Percentiles rank a stretch among this genome's conserved stretches.
phyloP scores from a whole-genome alignment of 2,888 invertebrate genomes.

The Chelonus formosanus region DNA sequence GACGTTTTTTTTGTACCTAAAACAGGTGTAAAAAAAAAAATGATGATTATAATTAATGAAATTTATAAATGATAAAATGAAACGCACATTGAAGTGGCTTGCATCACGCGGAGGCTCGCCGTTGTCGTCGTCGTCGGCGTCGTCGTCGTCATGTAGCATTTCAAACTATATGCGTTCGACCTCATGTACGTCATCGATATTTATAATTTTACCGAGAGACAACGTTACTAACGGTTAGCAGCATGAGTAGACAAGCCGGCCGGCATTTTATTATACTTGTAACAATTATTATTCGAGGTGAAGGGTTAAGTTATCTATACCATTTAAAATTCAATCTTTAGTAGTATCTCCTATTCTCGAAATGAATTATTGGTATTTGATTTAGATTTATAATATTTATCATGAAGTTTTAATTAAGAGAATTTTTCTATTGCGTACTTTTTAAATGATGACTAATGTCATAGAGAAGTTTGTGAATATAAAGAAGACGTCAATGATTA shows the following conservation, averaged over 20 bases:
- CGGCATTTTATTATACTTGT: conserved; percentile 15
- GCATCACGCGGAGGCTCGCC: conserved; percentile 20
- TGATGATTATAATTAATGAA: conserved; percentile 12
- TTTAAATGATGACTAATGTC: too few relatives aligned
- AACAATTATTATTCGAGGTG: too few relatives aligned
- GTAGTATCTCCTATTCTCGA: neutral
- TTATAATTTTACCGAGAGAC: conserved; percentile 27
- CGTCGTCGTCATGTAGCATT: conserved; percentile 22
- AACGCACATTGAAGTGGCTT: conserved; percentile 7
- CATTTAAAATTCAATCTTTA: neutral
- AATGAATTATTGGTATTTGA: neutral
- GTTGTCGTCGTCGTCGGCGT: conserved; percentile 13
- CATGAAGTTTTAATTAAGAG: too few relatives aligned
- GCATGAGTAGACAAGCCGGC: conserved; percentile 17
- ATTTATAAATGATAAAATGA: neutral
- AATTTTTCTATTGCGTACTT: too few relatives aligned
- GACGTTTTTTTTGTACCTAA: conserved; percentile 87
- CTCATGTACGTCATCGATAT: conserved; percentile 33
- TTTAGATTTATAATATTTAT: too few relatives aligned
- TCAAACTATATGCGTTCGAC: conserved; percentile 28
- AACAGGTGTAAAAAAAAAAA: conserved; percentile 46
- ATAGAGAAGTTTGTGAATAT: too few relatives aligned
- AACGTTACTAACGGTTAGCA: conserved; percentile 6
- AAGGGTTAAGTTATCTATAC: neutral
- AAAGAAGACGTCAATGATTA: too few relatives aligned